These are phyloP conservation scores for Phyllotreta striolata DNA, from an alignment of 2,888 invertebrate species.

Conservation along the genomic window DNA sequence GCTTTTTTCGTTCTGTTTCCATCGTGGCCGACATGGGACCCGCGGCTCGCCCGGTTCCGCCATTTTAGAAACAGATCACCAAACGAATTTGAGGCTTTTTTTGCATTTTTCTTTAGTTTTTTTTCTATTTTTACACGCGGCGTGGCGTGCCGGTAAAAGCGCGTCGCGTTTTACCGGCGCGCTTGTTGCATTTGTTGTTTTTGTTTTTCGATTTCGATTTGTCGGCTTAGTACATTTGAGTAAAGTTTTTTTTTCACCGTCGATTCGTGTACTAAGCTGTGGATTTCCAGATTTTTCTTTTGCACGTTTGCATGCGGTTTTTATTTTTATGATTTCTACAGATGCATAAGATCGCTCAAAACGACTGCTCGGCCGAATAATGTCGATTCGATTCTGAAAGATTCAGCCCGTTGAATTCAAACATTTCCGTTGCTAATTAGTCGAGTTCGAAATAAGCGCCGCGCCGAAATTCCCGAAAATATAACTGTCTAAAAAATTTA, in stretches of 20 bases:
- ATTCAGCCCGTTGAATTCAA: slow-evolving; percentile 3
- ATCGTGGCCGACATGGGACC: slow-evolving; percentile 47
- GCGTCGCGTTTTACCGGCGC: too few relatives aligned
- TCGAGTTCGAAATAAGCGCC: slow-evolving; percentile 6
- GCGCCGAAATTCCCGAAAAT: not conserved
- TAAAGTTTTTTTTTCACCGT: slow-evolving; percentile 36
- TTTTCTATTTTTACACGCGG: slow-evolving; percentile 25
- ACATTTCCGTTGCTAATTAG: slow-evolving; percentile 1
- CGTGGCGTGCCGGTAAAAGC: too few relatives aligned
- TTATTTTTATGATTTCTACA: slow-evolving; percentile 58
- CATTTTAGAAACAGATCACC: slow-evolving; percentile 50
- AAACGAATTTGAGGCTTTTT: slow-evolving; percentile 44
- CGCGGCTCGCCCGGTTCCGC: slow-evolving; percentile 24
- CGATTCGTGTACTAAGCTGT: slow-evolving; percentile 38
- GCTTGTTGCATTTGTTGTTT: slow-evolving; percentile 17
- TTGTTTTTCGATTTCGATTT: slow-evolving; percentile 38
- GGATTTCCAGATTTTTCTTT: slow-evolving; percentile 48
- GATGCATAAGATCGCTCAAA: slow-evolving; percentile 63
- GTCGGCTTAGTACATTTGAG: slow-evolving; percentile 35
- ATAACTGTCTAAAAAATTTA: too few relatives aligned
- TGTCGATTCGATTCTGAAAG: slow-evolving; percentile 46
- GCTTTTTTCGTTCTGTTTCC: slow-evolving; percentile 53
- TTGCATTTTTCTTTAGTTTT: slow-evolving; percentile 45
- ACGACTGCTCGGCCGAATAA: slow-evolving; percentile 59
- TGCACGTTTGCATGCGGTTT: slow-evolving; percentile 58